Percentiles rank a stretch among this genome's conserved stretches.
Conservation (phyloP, 2,888 invertebrate genomes). For the Sepioteuthis lessoniana region DNA sequence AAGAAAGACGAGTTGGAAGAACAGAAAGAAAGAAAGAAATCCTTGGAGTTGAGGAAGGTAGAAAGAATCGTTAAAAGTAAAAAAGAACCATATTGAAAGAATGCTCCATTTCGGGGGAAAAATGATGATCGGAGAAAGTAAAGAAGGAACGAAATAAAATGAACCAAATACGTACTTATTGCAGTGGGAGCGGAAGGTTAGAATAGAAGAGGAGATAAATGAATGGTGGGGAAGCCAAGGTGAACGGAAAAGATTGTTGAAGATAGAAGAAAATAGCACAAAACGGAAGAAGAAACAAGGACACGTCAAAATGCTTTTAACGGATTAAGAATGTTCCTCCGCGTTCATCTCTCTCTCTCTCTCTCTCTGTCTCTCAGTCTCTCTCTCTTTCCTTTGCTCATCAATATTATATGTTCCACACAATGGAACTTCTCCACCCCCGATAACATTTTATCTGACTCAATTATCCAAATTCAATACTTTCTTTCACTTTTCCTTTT, state of each 20-base stretch:
- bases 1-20: neutral
- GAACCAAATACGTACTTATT: neutral
- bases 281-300: constrained; percentile 4
- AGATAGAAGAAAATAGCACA: neutral
- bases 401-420: neutral
- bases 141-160: neutral
- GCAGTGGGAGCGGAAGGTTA: neutral
- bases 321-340: neutral
- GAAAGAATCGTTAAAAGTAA: neutral
- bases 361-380: neutral
- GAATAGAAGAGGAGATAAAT: neutral
- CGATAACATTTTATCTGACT: neutral
- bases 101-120: neutral
- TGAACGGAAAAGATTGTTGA: neutral
- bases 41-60: neutral
- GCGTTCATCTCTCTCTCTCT: neutral
- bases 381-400: neutral
- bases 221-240: neutral
- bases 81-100: neutral
- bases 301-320: constrained; percentile 33
- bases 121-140: neutral
- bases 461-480: too few relatives aligned
- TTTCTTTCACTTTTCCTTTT: too few relatives aligned
- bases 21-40: neutral
- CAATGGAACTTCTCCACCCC: neutral